Evolutionary conservation across 1,140 invertebrate species (phyloP).

Genomic region (Calosoma granatense): DNA sequence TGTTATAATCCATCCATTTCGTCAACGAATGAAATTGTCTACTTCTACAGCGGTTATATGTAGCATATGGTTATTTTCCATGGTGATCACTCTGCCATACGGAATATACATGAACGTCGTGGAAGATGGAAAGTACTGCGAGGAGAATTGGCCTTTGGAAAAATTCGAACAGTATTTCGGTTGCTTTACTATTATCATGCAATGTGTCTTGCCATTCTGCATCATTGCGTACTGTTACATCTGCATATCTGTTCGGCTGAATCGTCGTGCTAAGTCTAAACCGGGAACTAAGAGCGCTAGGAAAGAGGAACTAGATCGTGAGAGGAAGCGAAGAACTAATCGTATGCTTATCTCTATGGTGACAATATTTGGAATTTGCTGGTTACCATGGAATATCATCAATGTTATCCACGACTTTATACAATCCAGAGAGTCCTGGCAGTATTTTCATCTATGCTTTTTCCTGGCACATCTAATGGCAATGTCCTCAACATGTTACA

Average conservation of each 20-base stretch:
- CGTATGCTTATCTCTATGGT: slow-evolving; percentile 97
- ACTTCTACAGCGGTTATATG: slow-evolving; percentile 73
- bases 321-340: slow-evolving; percentile 65
- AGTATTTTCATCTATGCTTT: slow-evolving; percentile 73
- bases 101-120: slow-evolving; percentile 63
- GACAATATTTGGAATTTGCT: slow-evolving; percentile 83
- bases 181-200: slow-evolving; percentile 69
- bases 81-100: slow-evolving; percentile 81
- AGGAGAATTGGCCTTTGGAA: slow-evolving; percentile 76
- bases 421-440: slow-evolving; percentile 49
- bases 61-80: slow-evolving; percentile 78
- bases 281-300: slow-evolving; percentile 64
- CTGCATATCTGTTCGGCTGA: slow-evolving; percentile 76
- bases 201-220: slow-evolving; percentile 90
- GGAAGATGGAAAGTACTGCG: slow-evolving; percentile 50
- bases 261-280: slow-evolving; percentile 61
- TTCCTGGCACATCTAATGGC: slow-evolving; percentile 85
- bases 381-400: slow-evolving; percentile 87
- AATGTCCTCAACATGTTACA: slow-evolving; percentile 89
- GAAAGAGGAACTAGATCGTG: slow-evolving; percentile 62
- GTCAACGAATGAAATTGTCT: slow-evolving; percentile 77
- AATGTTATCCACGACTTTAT: slow-evolving; percentile 80
- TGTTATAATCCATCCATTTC: slow-evolving; percentile 91
- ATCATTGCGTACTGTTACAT: slow-evolving; percentile 89
- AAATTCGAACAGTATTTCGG: slow-evolving; percentile 68